Evolutionary conservation across 2,888 invertebrate species (phyloP).

Genomic region (Drosophila mulleri): DNA sequence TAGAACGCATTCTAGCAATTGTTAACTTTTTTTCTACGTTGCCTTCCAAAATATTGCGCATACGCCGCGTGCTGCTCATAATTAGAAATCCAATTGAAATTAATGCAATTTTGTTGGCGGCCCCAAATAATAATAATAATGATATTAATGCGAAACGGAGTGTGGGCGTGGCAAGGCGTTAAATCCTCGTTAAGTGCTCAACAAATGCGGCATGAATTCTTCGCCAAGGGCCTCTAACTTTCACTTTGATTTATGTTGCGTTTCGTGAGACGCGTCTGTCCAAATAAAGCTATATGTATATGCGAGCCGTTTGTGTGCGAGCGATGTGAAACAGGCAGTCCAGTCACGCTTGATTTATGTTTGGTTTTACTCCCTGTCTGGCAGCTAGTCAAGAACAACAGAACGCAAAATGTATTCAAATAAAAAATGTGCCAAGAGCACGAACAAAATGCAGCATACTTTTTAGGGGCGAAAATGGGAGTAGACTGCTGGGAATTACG

Average conservation of each 20-base stretch:
- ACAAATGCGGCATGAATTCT: constrained; percentile 47
- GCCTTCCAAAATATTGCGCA: constrained; percentile 10
- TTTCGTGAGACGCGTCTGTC: constrained; percentile 53
- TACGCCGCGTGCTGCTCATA: constrained; percentile 30
- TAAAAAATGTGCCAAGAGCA: constrained; percentile 43
- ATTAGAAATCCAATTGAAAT: constrained; percentile 39
- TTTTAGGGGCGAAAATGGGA: constrained; percentile 8
- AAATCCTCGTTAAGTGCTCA: constrained; percentile 67
- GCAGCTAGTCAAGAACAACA: not conserved
- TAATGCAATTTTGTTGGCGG: constrained; percentile 40
- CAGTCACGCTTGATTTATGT: constrained; percentile 52
- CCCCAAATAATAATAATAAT: constrained; percentile 17
- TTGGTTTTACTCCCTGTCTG: constrained; percentile 28
- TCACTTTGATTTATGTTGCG: constrained; percentile 50
- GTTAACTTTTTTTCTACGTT: not conserved
- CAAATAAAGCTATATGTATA: constrained; percentile 34
- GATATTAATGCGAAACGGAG: constrained; percentile 26
- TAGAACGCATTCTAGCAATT: not conserved
- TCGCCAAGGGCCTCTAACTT: constrained; percentile 33
- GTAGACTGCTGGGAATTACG: constrained; percentile 16
- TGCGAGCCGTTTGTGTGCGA: not conserved
- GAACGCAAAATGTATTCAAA: constrained; percentile 19
- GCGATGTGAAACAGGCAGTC: not conserved
- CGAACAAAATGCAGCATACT: constrained; percentile 5
- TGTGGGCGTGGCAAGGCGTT: constrained; percentile 26